Conservation (phyloP, 92 coral and sea anemone genomes). For the Palythoa grandis region DNA sequence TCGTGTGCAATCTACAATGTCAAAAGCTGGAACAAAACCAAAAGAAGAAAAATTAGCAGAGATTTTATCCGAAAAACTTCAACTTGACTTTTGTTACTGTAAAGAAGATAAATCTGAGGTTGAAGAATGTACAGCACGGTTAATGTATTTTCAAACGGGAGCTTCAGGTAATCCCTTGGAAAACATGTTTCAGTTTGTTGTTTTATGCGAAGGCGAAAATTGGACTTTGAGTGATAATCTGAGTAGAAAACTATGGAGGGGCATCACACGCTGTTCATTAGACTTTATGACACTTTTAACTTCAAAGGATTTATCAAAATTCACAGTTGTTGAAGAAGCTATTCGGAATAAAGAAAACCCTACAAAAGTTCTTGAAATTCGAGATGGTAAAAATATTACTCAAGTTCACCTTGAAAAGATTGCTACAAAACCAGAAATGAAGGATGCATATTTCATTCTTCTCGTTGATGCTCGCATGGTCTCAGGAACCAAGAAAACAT, state of each 20-base stretch:
- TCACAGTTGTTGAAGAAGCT: neutral
- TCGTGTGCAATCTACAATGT: neutral
- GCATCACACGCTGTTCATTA: neutral
- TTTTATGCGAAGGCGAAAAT: slow-evolving; percentile 11
- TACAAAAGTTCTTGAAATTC: neutral
- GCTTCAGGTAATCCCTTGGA: slow-evolving; percentile 11
- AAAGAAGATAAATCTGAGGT: neutral
- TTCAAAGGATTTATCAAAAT: neutral
- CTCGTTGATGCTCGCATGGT: slow-evolving; percentile 5
- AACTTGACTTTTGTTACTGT: neutral
- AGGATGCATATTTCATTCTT: neutral
- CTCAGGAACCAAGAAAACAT: neutral
- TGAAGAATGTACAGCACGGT: slow-evolving; percentile 9
- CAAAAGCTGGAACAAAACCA: neutral
- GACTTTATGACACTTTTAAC: slow-evolving; percentile 25
- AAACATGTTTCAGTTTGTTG: slow-evolving; percentile 30
- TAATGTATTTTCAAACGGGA: slow-evolving; percentile 25
- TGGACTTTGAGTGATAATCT: neutral
- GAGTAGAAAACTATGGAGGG: slow-evolving; percentile 3
- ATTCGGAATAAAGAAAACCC: neutral
- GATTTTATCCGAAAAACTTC: neutral
- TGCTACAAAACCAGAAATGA: neutral
- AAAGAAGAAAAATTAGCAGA: slow-evolving; percentile 5
- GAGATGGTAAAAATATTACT: slow-evolving; percentile 2
- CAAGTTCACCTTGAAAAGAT: slow-evolving; percentile 7